Evolutionary conservation across 1,140 invertebrate species (phyloP), one percentile per base, ranked within the genome.

Genomic region (Gryon sp.): DNA sequence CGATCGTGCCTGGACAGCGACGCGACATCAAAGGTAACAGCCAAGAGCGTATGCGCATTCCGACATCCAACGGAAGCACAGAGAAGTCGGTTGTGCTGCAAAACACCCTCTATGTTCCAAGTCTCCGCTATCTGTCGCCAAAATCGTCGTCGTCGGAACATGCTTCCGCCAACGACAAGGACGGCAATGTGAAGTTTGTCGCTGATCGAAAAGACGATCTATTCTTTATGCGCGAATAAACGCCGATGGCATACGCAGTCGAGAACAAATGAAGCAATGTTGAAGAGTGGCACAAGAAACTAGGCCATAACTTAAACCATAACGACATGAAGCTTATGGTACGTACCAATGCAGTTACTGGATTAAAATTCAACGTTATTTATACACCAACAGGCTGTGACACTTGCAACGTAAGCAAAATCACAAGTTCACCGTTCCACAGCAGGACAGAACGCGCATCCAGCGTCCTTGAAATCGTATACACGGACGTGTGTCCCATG

Each of bases 41-140:
- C 16, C 1, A 80, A 68, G 60, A 79, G 74, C 11, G 69, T 26
- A 70, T 80, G 1, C 26, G 77, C 5, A 20, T 69, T 3, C n/a
- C 11, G 4, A 14, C 24, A 11, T 45, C 59, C 8, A 14, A 26
- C 43, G 50, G 40, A 34, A 16, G 36, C 15, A 6, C 19, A 2
- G 18, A 15, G 4, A 12, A 43, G 0, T 24, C 50, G 9, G 26
- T 69, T 1, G 32, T 2, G 2, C 9, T 70, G 0, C 12, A 41
- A 9, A 26, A 60, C 20, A 24, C 40, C 1, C 20, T 60, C 0
- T 22, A n/a, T n/a, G 55, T 60, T 9, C 55, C 55, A 0, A 19
- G 8, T n/a, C 22, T 50, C 8, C 59, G 59, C 16, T 41, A 11
- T 63, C 55, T 2, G 45, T 50, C 15, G 32, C 59, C 7, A 63